phyloP scores from a whole-genome alignment of 2,113 vertebrate genomes.

The Hydropotes inermis region DNA sequence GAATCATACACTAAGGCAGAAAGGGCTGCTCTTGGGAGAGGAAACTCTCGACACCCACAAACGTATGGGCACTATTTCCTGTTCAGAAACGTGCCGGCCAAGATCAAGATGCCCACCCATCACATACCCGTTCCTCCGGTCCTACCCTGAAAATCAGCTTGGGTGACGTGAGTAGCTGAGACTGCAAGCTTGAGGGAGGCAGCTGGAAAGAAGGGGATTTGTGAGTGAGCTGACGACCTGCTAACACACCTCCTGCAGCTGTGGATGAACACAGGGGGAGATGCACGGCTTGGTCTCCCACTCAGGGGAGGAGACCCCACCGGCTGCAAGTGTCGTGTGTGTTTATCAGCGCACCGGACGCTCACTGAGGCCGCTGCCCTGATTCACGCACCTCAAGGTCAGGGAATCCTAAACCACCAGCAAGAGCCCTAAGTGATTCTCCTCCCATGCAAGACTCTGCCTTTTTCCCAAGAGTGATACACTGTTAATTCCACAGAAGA shows the following conservation, averaged over 20 bases:
- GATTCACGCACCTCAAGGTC: constrained; percentile 12
- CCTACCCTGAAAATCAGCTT: not conserved
- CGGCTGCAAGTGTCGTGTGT: not conserved
- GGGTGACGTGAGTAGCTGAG: not conserved
- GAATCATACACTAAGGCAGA: not conserved
- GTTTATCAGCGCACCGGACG: not conserved
- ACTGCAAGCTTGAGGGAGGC: not conserved
- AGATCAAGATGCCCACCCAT: not conserved
- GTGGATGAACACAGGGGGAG: not conserved
- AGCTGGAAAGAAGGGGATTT: too few relatives aligned
- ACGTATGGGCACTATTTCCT: not conserved
- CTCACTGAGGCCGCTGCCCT: not conserved
- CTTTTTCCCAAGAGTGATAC: not conserved
- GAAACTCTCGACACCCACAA: not conserved
- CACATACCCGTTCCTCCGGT: accelerated
- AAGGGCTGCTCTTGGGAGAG: not conserved
- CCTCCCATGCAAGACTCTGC: not conserved
- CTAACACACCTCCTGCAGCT: not conserved
- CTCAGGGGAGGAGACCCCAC: not conserved
- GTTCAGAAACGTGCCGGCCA: not conserved
- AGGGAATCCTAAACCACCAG: not conserved
- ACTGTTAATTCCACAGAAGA: not conserved
- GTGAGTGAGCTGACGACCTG: not conserved
- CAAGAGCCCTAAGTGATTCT: not conserved
- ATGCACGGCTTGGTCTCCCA: not conserved